Evolutionary conservation across 2,888 invertebrate species (phyloP).

Genomic region (Carcina quercana): DNA sequence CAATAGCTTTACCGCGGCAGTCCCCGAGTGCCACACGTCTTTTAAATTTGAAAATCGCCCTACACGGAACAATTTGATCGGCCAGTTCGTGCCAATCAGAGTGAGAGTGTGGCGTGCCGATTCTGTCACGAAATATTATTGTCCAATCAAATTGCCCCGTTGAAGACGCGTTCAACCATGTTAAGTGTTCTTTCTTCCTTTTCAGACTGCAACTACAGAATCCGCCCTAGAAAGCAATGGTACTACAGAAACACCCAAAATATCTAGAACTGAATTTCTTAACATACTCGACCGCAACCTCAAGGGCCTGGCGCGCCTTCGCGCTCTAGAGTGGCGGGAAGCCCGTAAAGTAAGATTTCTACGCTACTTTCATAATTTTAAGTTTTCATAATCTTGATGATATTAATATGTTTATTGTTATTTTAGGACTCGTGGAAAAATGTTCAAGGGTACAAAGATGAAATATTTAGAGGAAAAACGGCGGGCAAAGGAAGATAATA

Average conservation of each 20-base stretch:
- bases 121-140: too few relatives aligned
- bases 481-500: constrained; percentile 35
- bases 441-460: constrained; percentile 50
- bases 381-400: neutral
- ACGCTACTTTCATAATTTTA: neutral
- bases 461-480: constrained; percentile 52
- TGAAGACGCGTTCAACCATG: too few relatives aligned
- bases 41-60: too few relatives aligned
- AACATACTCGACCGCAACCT: constrained; percentile 63
- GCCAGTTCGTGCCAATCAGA: too few relatives aligned
- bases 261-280: constrained; percentile 57
- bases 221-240: constrained; percentile 38
- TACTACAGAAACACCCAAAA: constrained; percentile 54
- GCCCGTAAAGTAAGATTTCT: constrained; percentile 49
- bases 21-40: too few relatives aligned
- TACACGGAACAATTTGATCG: too few relatives aligned
- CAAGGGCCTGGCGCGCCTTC: constrained; percentile 58
- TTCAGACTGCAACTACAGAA: constrained; percentile 31
- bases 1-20: too few relatives aligned
- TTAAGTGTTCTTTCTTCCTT: too few relatives aligned
- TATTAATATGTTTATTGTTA: constrained; percentile 9
- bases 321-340: constrained; percentile 64
- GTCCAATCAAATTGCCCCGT: too few relatives aligned
- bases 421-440: constrained; percentile 62
- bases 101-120: too few relatives aligned